A percentile compares a stretch with the other conserved stretches of the same genome.
Conservation (phyloP, 2,113 vertebrate species). For the Puma concolor region DNA sequence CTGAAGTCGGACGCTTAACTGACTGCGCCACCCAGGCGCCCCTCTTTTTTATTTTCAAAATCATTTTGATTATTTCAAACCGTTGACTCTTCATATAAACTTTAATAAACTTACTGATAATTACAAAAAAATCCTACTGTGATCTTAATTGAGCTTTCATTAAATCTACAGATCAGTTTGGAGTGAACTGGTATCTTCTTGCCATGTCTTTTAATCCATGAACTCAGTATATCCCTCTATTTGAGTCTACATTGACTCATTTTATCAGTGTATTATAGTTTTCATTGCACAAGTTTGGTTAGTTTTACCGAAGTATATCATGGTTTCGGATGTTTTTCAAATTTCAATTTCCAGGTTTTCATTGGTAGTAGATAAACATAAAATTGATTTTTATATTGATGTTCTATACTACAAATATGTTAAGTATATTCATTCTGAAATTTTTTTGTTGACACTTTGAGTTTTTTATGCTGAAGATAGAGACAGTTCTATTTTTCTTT, state of each 20-base stretch:
- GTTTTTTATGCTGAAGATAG: not conserved
- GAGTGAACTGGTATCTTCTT: not conserved
- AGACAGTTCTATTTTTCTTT: not conserved
- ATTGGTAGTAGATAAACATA: not conserved
- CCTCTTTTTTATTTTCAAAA: not conserved
- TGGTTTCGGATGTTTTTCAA: not conserved
- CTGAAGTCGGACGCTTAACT: too few species aligned
- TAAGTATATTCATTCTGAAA: not conserved
- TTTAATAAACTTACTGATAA: not conserved
- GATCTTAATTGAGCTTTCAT: not conserved
- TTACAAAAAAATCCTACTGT: not conserved
- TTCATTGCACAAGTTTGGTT: not conserved
- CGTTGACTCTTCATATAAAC: not conserved
- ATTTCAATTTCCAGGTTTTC: not conserved
- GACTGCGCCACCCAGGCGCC: too few species aligned
- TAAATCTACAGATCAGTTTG: not conserved
- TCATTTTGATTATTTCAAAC: not conserved
- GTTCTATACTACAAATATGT: not conserved
- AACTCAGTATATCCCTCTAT: not conserved
- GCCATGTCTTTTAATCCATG: not conserved
- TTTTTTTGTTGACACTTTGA: not conserved
- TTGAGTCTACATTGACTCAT: not conserved
- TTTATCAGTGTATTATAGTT: not conserved
- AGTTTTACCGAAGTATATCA: not conserved
- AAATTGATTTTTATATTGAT: not conserved